These are phyloP conservation scores for Drosophila athabasca DNA, from an alignment of 1,140 invertebrate genomes.

Conservation along the genomic window DNA sequence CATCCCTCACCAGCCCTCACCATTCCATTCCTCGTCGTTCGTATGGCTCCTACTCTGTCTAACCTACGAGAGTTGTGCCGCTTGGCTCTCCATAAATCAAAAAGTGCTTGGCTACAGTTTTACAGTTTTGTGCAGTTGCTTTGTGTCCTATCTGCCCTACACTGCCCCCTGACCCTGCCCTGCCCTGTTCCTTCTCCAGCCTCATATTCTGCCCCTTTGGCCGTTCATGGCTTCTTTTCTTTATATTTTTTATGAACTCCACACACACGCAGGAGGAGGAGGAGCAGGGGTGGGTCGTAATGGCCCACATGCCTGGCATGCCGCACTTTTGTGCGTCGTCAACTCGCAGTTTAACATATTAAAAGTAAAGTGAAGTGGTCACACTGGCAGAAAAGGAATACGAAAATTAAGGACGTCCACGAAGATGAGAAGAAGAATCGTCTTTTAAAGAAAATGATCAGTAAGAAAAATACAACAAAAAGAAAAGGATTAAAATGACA, in stretches of 20 bases:
- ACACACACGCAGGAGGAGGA: conserved; percentile 11
- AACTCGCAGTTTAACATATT: conserved; percentile 73
- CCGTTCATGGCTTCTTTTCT: conserved; percentile 25
- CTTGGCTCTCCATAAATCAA: conserved; percentile 72
- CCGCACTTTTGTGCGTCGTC: conserved; percentile 73
- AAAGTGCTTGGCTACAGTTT: conserved; percentile 81
- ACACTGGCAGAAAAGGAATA: conserved; percentile 25
- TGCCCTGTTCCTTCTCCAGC: neutral
- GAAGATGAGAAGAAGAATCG: neutral
- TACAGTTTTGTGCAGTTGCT: conserved; percentile 77
- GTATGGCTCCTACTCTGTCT: conserved; percentile 2
- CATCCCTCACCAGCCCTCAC: too few relatives aligned
- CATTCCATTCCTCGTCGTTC: neutral
- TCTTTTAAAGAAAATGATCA: neutral
- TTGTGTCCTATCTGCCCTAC: conserved; percentile 55
- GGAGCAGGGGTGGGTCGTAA: conserved; percentile 19
- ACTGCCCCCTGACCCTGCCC: conserved; percentile 4
- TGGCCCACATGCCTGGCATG: conserved; percentile 73
- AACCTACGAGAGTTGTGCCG: conserved; percentile 22
- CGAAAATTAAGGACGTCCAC: neutral
- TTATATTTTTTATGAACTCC: conserved; percentile 64
- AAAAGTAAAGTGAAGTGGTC: conserved; percentile 62
- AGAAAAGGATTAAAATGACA: too few relatives aligned
- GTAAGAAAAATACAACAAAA: too few relatives aligned
- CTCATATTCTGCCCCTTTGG: neutral